phyloP scores from a whole-genome alignment of 1,140 invertebrate species.

The Melanaphis sacchari region DNA sequence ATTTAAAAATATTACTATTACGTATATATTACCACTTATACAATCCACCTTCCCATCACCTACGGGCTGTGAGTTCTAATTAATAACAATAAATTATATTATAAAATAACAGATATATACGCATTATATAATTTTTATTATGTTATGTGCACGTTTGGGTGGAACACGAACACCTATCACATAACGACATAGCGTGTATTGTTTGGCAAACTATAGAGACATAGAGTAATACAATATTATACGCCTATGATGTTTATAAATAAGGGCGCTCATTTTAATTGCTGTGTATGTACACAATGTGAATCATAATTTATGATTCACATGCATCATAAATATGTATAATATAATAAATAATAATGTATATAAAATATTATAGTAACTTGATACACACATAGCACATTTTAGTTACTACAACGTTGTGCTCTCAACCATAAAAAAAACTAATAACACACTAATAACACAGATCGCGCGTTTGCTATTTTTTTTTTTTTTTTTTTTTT shows the following conservation, averaged over 20 bases:
- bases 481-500: too few species aligned
- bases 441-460: too few species aligned
- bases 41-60: too few species aligned
- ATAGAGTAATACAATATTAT: neutral
- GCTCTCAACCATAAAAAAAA: too few species aligned
- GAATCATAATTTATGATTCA: neutral
- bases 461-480: neutral
- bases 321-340: neutral
- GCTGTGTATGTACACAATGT: neutral
- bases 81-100: neutral
- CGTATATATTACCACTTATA: neutral
- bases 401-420: neutral
- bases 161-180: neutral
- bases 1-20: neutral
- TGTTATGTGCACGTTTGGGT: neutral
- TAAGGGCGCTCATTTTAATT: neutral
- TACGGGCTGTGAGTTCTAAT: too few species aligned
- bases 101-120: neutral
- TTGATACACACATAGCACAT: neutral
- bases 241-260: neutral
- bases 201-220: neutral
- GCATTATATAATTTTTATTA: neutral
- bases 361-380: neutral
- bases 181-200: neutral
- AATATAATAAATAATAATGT: neutral